These are phyloP conservation scores for Podarcis siculus DNA, from an alignment of 2,797 vertebrate genomes.

Conservation along the genomic window DNA sequence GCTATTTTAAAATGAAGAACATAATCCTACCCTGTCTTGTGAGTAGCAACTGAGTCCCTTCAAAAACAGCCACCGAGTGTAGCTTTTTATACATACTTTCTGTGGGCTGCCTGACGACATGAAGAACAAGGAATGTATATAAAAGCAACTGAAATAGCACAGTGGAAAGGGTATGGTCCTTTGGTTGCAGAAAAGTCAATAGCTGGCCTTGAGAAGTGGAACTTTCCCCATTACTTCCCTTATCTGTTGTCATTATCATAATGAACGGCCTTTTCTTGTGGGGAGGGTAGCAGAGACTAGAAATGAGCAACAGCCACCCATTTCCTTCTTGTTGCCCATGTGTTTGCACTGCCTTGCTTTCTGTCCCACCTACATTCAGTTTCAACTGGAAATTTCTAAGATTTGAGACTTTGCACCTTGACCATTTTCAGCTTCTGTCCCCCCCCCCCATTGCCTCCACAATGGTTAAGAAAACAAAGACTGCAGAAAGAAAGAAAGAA, in stretches of 20 bases:
- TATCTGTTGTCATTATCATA: not conserved
- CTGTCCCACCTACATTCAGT: not conserved
- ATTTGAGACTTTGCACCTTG: not conserved
- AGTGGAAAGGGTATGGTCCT: not conserved
- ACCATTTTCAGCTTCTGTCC: not conserved
- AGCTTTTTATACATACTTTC: not conserved
- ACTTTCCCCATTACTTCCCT: not conserved
- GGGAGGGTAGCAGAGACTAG: not conserved
- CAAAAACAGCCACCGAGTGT: not conserved
- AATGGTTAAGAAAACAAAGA: not conserved
- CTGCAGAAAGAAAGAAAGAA: too few relatives aligned
- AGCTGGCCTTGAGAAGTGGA: not conserved
- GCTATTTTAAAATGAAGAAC: not conserved
- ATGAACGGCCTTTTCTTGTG: not conserved
- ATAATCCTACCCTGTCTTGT: accelerated
- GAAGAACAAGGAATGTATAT: not conserved
- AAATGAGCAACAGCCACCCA: not conserved
- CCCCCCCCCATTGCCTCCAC: not conserved
- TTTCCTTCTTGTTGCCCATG: not conserved
- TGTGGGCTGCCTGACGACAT: not conserved
- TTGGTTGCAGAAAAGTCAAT: not conserved
- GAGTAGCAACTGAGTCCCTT: not conserved
- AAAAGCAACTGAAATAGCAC: not conserved
- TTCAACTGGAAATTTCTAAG: not conserved
- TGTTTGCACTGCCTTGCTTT: too few relatives aligned